A percentile compares a stretch with the other conserved stretches of the same genome.
phyloP scores from a whole-genome alignment of 2,113 vertebrate species.

The Gadus macrocephalus region DNA sequence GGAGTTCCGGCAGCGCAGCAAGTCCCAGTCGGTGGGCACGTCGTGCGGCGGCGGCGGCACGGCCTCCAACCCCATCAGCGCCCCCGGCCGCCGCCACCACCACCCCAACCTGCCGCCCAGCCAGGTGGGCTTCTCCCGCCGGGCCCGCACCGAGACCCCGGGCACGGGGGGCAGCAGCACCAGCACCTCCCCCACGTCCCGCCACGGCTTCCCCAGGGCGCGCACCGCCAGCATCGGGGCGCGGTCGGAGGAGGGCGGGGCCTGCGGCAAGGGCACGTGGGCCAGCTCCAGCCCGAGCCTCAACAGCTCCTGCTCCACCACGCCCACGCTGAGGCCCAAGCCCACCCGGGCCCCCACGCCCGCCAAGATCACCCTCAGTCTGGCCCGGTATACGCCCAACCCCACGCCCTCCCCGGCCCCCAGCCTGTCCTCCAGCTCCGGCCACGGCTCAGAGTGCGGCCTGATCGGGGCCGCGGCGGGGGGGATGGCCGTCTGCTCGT shows the following conservation, averaged over 20 bases:
- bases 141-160: conserved; percentile 72
- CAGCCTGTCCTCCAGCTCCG: conserved; percentile 75
- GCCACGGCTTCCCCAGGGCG: conserved; percentile 67
- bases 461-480: conserved; percentile 68
- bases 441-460: conserved; percentile 75
- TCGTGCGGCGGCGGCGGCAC: conserved; percentile 73
- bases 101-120: conserved; percentile 64
- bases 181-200: conserved; percentile 71
- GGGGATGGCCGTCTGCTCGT: conserved; percentile 69
- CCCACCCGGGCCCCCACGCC: conserved; percentile 74
- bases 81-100: conserved; percentile 67
- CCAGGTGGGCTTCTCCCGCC: conserved; percentile 72
- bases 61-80: conserved; percentile 77
- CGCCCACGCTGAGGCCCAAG: conserved; percentile 71
- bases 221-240: conserved; percentile 74
- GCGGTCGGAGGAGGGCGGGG: conserved; percentile 64
- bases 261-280: conserved; percentile 60
- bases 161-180: conserved; percentile 70
- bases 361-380: conserved; percentile 75
- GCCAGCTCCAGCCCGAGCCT: conserved; percentile 75
- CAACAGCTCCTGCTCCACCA: conserved; percentile 75
- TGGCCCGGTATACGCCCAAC: conserved; percentile 73
- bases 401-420: conserved; percentile 67
- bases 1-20: conserved; percentile 77
- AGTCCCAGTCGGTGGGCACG: conserved; percentile 74